phyloP scores from a whole-genome alignment of 2,797 vertebrate genomes.

The Megaceryle alcyon region DNA sequence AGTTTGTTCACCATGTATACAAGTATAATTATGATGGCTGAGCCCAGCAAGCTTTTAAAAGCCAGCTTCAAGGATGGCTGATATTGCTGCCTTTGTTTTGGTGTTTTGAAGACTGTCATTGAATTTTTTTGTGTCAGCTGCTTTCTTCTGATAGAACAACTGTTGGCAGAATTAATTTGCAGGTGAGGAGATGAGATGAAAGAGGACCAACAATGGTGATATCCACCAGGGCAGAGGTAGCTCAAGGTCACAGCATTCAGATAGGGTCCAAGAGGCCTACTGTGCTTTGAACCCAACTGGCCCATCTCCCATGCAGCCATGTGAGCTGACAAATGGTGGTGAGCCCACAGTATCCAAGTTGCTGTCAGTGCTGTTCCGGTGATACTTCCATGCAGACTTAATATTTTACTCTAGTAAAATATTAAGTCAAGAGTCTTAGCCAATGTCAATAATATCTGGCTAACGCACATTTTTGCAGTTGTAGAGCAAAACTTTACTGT shows the following conservation, averaged over 20 bases:
- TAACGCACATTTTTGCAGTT: neutral
- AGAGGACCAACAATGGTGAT: neutral
- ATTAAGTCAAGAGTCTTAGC: neutral
- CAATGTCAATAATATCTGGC: neutral
- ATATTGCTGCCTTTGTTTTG: neutral
- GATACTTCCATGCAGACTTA: neutral
- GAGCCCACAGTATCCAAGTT: neutral
- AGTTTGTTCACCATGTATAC: neutral
- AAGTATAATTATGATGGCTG: neutral
- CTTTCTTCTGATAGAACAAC: neutral
- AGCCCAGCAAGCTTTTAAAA: neutral
- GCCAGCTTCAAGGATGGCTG: neutral
- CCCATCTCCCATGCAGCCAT: neutral
- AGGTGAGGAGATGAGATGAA: neutral
- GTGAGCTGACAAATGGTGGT: neutral
- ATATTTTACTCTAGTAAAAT: neutral
- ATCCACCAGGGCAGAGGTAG: neutral
- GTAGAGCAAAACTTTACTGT: neutral
- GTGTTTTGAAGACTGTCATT: neutral
- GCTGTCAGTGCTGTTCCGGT: neutral
- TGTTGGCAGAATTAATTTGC: neutral
- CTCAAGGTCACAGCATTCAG: neutral
- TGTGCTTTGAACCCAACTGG: neutral
- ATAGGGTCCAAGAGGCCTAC: neutral
- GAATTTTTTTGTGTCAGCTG: neutral